Evolutionary conservation across 2,888 invertebrate genomes (phyloP), one percentile per base, ranked within the genome.

Genomic region (Microctonus brassicae): DNA sequence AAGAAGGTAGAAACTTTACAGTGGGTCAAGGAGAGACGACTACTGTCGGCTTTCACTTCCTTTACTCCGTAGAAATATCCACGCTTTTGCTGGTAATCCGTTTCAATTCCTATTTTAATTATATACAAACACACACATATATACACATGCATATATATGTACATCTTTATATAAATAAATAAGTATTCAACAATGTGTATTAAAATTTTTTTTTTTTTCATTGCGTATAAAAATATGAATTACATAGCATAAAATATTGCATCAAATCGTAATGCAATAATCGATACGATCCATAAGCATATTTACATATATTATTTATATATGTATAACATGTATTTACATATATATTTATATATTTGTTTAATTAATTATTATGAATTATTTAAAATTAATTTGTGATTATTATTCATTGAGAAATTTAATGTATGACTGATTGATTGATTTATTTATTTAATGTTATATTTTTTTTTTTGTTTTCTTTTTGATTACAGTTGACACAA

Each of bases 401-500:
- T 55, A 36, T 33, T 6, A 6, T 42, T 17, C 42, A n/a, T n/a
- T n/a, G n/a, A n/a, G n/a, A 17, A 42, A 42, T n/a, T 42, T 42
- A 17, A 42, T 53, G 29, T 13, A n/a, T 6, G 10, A 53, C 13
- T 26, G 7, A 4, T 42, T n/a, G n/a, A 52, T 53, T 39, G 2
- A n/a, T 24, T 39, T 2, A 29, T 20, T 57, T 57, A 62, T 22
- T 69, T 53, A 22, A 61, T 61, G 6, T 34, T 24, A 24, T 4
- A 6, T 47, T 17, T 47, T 39, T 47, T 1, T 17, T 47, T 5
- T 17, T 17, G n/a, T 17, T 47, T 39, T 22, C 6, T 34, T 65
- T 34, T 13, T 33, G n/a, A 65, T 71, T 63, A 10, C 89, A 91
- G 91, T 91, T 88, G 93, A 93, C 78, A 92, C 93, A 55, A 90